phyloP scores from a whole-genome alignment of 2,113 vertebrate genomes.

The Tor tambroides region DNA sequence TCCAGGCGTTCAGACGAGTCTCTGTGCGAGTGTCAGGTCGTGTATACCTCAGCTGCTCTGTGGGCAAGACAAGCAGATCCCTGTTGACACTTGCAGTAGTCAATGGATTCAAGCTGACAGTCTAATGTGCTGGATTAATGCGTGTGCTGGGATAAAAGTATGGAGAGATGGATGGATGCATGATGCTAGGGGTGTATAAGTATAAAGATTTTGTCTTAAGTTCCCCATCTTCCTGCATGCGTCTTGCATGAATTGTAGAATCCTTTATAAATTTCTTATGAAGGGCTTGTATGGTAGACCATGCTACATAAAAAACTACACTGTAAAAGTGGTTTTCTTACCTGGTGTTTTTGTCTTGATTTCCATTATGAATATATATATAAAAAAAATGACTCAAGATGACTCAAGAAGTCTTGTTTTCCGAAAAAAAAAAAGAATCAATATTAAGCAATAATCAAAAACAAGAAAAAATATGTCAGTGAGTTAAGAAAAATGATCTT shows the following conservation, averaged over 20 bases:
- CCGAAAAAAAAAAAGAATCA: neutral
- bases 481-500: no score
- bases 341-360: neutral
- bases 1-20: conserved; percentile 7
- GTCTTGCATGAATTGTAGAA: neutral
- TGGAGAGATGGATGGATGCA: neutral
- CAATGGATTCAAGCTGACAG: conserved; percentile 57
- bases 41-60: conserved; percentile 42
- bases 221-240: neutral
- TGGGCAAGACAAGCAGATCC: conserved; percentile 41
- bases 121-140: conserved; percentile 58
- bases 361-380: neutral
- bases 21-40: conserved; percentile 48
- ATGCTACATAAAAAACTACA: neutral
- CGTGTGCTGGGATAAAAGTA: neutral
- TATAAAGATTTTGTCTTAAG: neutral
- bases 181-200: neutral
- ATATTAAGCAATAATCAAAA: neutral
- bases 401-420: no score
- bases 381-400: no score
- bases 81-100: conserved; percentile 48
- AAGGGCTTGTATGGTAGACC: neutral
- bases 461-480: neutral
- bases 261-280: neutral
- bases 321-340: neutral